Base-by-base conservation (phyloP, 2,113 vertebrate genomes). In the Oncorhynchus tshawytscha region DNA sequence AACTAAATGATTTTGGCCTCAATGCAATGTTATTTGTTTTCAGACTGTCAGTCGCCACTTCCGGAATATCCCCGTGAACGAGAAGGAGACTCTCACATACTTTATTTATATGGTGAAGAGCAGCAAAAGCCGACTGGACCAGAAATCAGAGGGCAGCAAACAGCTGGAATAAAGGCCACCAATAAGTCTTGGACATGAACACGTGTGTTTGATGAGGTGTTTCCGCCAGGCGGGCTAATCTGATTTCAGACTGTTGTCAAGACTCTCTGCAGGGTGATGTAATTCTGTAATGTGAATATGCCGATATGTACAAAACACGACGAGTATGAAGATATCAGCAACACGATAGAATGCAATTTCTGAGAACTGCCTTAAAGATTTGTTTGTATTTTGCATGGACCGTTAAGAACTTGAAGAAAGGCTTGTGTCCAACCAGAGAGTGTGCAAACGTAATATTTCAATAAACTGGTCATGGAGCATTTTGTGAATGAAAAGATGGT, bases 51-150 rank as follows among this genome's bases (percentile, higher is more conserved):
- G 98, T 86, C 97, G 97, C 78, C 98, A 99, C 90, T 99, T 99
- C 93, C 94, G 98, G 90, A 99, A 98, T 85, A 99, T 99, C 77
- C 95, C 95, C 0, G 98, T 99, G 85, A 99, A 99, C 77, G 98
- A 99, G 88, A 99, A 99, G 86, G 98, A 99, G 88, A 99, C 98
- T 0, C 95, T 99, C 59, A 97, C 96, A 1, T 99, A 97, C 90
- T 99, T 99, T 82, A 99, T 99, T 85, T 99, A 99, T 88, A 98
- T 98, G 97, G 98, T 99, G 87, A 99, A 99, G 93, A 98, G 95
- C 90, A 99, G 97, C 92, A 98, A 97, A 89, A 98, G 97, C 74
- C 95, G 97, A 68, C 90, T 98, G 89, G 97, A 99, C 90, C 98
- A 98, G 95, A 99, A 98, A 74, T 90, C 96, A 0, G 97, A 98